Base-by-base conservation (phyloP, 1,140 invertebrate species). In the Dendrolimus punctatus region DNA sequence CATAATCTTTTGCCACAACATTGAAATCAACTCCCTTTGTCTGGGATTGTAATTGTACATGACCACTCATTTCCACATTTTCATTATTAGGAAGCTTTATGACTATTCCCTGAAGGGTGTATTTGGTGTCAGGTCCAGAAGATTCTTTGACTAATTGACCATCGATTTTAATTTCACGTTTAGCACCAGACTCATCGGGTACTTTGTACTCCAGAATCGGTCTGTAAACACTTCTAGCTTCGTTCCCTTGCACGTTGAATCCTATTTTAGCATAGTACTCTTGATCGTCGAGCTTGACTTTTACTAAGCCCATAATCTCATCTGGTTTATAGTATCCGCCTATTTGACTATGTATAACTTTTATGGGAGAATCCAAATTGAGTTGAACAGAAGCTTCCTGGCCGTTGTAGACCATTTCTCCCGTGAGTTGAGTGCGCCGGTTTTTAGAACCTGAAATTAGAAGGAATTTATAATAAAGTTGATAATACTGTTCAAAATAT, bases 151-250 rank as follows among this genome's bases (percentile, higher is more conserved):
- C 58, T 3, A 86, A 64, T 63, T 84, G 70, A 39, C 83, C 83
- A 41, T 80, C 73, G n/a, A 86, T 65, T 6, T 74, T 72, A 5
- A 80, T 60, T 8, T 51, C 60, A 42, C 81, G 65, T 48, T 85
- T 83, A 6, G 53, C 23, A 6, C 63, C 80, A 76, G 52, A 89
- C 4, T 39, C 85, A 57, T 89, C 85, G 4, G 93, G 90, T 45
- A 90, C 57, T 70, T 89, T 88, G 66, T 92, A 93, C 66, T 94
- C 91, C 10, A 95, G 76, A 1, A 94, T 64, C 1, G 94, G 94
- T 53, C 88, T 91, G 70, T 92, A 94, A 5, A 91, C 89, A 38
- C 70, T 60, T 49, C 80, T 74, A 38, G 72, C 68, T 0, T 84
- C 81, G 46, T 80, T 80, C 6, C 91, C 91, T 48, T 88, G 87